phyloP scores from a whole-genome alignment of 2,797 vertebrate species.

The Ficedula albicollis region DNA sequence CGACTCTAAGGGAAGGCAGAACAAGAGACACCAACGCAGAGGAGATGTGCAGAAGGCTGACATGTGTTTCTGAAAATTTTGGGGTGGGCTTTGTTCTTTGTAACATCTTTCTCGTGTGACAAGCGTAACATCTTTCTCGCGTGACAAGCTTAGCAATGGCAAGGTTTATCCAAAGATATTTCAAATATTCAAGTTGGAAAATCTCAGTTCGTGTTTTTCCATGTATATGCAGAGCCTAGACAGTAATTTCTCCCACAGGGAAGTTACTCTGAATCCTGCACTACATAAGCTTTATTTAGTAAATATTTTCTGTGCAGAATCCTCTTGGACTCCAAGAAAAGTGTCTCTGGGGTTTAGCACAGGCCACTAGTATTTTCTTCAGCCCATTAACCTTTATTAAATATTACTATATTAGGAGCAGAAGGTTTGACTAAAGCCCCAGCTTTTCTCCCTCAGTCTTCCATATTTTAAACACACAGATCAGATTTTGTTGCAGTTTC shows the following conservation, averaged over 20 bases:
- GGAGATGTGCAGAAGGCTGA: background rate
- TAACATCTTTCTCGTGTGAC: background rate
- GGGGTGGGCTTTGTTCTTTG: background rate
- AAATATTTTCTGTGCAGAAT: background rate
- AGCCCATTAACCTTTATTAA: background rate
- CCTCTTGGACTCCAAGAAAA: background rate
- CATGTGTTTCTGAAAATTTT: background rate
- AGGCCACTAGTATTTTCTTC: background rate
- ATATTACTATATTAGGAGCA: background rate
- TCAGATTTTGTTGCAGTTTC: background rate
- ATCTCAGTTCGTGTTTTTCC: background rate
- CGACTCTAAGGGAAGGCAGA: background rate
- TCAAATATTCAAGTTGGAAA: background rate
- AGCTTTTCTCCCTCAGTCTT: background rate
- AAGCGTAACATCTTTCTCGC: background rate
- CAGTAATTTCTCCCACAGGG: background rate
- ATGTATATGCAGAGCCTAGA: background rate
- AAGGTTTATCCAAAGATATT: background rate
- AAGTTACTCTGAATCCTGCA: background rate
- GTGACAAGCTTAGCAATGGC: background rate
- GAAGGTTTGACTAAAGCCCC: background rate
- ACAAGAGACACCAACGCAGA: background rate
- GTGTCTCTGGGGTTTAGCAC: background rate
- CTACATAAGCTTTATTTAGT: background rate
- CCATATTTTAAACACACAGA: background rate